Evolutionary conservation across 2,888 invertebrate genomes (phyloP), one percentile per base, ranked within the genome.

Genomic region (Notodonta dromedarius): DNA sequence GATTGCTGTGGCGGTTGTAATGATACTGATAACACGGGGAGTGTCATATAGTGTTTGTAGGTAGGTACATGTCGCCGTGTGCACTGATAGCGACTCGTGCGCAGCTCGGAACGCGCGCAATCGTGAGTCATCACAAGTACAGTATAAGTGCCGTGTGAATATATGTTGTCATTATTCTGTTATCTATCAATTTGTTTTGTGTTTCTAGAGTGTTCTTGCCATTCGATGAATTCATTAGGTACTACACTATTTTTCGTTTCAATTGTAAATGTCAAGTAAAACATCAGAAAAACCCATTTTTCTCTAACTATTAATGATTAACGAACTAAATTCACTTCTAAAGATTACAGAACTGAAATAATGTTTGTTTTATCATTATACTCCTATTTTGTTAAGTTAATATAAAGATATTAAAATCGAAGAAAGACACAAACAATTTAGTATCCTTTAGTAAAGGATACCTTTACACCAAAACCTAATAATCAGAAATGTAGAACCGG

Each of bases 21-120:
- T 52, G 40, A 16, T 40, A 73, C 58, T 70, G 70, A 70, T 70
- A 70, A 61, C 39, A 1, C 0, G 11, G 0, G 5, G 12, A 3
- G 9, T 56, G 46, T 56, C 39, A 51, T 16, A 54, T 39, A 12
- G 9, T 1, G 35, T 35, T 13, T 53, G n/a, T 52, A 52, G 44
- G 44, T 24, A 54, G 8, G 7, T 13, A 54, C n/a, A 16, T 54
- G n/a, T 54, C 54, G 14, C 54, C 54, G 54, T 54, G 54, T 39
- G 54, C 54, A 54, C 6, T n/a, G 54, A 54, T 16, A 35, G 5
- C 54, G 54, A 56, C 7, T 24, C 70, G 73, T 70, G 73, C 53
- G 73, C 70, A 70, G 13, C 35, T 14, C 32, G 16, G 35, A 62
- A 66, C 66, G 73, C 16, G 70, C 70, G 73, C 70, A 70, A 73